These are phyloP conservation scores for Carpatolechia fugitivella DNA, from an alignment of 2,888 invertebrate genomes.

Conservation along the genomic window DNA sequence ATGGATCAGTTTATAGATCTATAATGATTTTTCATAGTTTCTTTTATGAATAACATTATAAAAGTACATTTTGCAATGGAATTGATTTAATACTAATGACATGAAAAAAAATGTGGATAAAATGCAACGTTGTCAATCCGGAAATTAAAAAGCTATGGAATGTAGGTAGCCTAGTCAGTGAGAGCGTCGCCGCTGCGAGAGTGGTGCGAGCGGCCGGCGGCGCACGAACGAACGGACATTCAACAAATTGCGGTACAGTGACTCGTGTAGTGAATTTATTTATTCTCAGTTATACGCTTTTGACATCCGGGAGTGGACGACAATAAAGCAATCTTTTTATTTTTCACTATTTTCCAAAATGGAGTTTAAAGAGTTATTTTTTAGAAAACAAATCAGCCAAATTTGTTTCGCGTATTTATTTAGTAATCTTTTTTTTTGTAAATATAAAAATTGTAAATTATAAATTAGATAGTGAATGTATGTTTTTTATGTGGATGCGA, in stretches of 20 bases:
- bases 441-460: slow-evolving; percentile 68
- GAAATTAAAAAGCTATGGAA: slow-evolving; percentile 18
- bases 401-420: slow-evolving; percentile 57
- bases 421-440: slow-evolving; percentile 61
- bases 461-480: slow-evolving; percentile 70
- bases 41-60: too few species aligned
- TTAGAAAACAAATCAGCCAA: slow-evolving; percentile 51
- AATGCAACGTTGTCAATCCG: slow-evolving; percentile 12
- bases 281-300: slow-evolving; percentile 31
- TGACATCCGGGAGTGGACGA: slow-evolving; percentile 44
- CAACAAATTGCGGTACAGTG: slow-evolving; percentile 41
- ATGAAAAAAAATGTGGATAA: too few species aligned
- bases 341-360: slow-evolving; percentile 28
- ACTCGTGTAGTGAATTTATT: slow-evolving; percentile 48
- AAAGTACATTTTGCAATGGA: too few species aligned
- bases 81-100: too few species aligned
- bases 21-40: not conserved
- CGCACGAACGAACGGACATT: slow-evolving; percentile 30
- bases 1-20: not conserved
- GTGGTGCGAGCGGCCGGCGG: slow-evolving; percentile 10
- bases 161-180: slow-evolving; percentile 63
- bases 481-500: slow-evolving; percentile 31
- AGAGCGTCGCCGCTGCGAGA: slow-evolving; percentile 63
- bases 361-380: slow-evolving; percentile 26
- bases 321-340: slow-evolving; percentile 51